Base-by-base conservation (phyloP, 2,113 vertebrate species). In the Anseranas semipalmata region DNA sequence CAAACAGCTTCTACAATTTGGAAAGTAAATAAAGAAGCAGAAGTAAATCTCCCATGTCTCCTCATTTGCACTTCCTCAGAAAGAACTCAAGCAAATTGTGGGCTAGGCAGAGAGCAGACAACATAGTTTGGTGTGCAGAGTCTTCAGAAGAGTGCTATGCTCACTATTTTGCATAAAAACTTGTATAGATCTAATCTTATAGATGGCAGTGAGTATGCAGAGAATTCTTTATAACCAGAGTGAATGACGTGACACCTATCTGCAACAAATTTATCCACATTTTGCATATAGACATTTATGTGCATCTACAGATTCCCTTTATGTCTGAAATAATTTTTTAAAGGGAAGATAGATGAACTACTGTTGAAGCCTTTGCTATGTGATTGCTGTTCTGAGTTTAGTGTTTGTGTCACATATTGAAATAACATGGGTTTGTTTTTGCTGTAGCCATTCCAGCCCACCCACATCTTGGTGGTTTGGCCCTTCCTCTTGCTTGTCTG, bases 391-490 rank as follows among this genome's bases (percentile, higher is more conserved):
- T 96, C 97, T 97, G 79, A 89, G 58, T 95, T 91, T 79, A 86
- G 63, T 95, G 58, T 89, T 96, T 96, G 82, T 78, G 63, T 81
- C 92, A 93, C 24, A 16, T 46, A 18, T 46, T 90, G 96, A 94
- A 97, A 97, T 96, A 94, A 85, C 39, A 83, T 0, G 2, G 43
- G 67, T 53, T 95, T 97, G 93, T 98, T 98, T 97, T 84, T 96
- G 90, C 70, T 73, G 88, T 87, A 95, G 95, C 74, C 71, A 63
- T 97, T 97, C 96, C 97, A 94, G 93, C 93, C 96, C 95, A 91
- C 97, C 97, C 93, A 95, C 96, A 96, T 81, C 90, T 95, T 80
- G 41, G 97, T 97, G 97, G 98, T 96, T 97, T 98, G 97, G 96
- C 95, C 78, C 93, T 95, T 97, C 92, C 53, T 89, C 48, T 52